Conservation (phyloP, 2,113 vertebrate species). For the Microcebus lehilahytsara region DNA sequence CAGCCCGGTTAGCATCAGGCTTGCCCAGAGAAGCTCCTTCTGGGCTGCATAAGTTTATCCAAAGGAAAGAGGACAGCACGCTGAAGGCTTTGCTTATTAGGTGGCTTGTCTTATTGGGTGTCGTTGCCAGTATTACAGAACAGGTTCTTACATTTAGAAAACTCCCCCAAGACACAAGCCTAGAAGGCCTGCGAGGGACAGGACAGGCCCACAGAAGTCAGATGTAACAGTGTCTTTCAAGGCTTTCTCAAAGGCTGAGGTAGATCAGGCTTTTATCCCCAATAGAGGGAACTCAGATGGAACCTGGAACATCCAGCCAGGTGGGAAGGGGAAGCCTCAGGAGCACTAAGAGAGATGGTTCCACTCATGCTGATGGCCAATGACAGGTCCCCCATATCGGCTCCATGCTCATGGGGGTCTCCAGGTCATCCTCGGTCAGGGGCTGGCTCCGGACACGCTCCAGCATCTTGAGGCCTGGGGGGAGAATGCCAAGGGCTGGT, state of each 20-base stretch:
- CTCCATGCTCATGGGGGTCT: accelerated
- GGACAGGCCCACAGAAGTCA: too few relatives aligned
- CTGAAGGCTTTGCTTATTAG: too few relatives aligned
- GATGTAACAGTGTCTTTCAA: neutral
- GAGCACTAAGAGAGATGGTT: neutral
- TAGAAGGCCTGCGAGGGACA: too few relatives aligned
- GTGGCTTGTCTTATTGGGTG: too few relatives aligned
- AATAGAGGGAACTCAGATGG: neutral
- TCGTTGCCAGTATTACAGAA: too few relatives aligned
- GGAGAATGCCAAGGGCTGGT: neutral
- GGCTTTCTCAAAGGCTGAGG: neutral
- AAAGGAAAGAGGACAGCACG: too few relatives aligned
- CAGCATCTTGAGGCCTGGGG: neutral
- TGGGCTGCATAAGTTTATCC: too few relatives aligned
- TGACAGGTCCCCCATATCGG: accelerated
- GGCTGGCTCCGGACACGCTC: neutral
- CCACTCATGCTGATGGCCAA: accelerated
- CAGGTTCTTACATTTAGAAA: too few relatives aligned
- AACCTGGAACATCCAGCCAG: neutral
- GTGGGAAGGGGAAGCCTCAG: neutral
- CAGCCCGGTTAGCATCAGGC: too few relatives aligned
- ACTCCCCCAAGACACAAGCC: too few relatives aligned
- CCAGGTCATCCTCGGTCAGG: neutral
- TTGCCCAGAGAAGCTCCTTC: too few relatives aligned
- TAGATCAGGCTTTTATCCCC: neutral